Conservation (phyloP, 64 coral and sea anemone species). For the Pocillopora verrucosa region DNA sequence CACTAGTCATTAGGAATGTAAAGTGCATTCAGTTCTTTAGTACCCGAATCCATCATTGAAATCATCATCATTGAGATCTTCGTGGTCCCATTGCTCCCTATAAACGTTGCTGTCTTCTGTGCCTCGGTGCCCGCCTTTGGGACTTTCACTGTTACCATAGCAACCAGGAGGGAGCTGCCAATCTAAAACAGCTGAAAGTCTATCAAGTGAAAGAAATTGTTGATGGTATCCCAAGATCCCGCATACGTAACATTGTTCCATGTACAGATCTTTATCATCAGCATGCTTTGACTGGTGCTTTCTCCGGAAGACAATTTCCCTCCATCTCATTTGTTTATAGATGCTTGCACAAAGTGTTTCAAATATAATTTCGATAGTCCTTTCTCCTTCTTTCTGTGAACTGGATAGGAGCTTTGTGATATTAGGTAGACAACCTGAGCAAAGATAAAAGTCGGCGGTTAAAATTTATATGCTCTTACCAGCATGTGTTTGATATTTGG, state of each 20-base stretch:
- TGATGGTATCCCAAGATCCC: not conserved
- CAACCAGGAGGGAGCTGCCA: slow-evolving; percentile 4
- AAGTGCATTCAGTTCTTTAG: too few relatives aligned
- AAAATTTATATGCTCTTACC: too few relatives aligned
- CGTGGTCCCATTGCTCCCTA: not conserved
- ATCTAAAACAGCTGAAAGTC: not conserved
- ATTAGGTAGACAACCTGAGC: not conserved
- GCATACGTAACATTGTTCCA: slow-evolving; percentile 8
- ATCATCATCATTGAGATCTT: not conserved
- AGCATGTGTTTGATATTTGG: too few relatives aligned
- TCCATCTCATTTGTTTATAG: not conserved
- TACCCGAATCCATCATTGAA: too few relatives aligned
- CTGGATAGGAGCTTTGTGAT: not conserved
- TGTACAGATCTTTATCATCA: not conserved
- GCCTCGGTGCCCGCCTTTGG: not conserved
- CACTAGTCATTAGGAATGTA: too few relatives aligned
- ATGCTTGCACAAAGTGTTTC: not conserved
- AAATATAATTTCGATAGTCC: not conserved
- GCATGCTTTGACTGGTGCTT: not conserved
- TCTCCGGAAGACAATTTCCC: not conserved
- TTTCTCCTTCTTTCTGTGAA: not conserved
- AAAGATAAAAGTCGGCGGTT: too few relatives aligned
- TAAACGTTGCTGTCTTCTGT: too few relatives aligned
- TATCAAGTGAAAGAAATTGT: not conserved
- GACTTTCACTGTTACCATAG: not conserved